A percentile compares a stretch with the other conserved stretches of the same genome.
Evolutionary conservation across 2,113 vertebrate species (phyloP).

Genomic region (Benthochromis sp.): DNA sequence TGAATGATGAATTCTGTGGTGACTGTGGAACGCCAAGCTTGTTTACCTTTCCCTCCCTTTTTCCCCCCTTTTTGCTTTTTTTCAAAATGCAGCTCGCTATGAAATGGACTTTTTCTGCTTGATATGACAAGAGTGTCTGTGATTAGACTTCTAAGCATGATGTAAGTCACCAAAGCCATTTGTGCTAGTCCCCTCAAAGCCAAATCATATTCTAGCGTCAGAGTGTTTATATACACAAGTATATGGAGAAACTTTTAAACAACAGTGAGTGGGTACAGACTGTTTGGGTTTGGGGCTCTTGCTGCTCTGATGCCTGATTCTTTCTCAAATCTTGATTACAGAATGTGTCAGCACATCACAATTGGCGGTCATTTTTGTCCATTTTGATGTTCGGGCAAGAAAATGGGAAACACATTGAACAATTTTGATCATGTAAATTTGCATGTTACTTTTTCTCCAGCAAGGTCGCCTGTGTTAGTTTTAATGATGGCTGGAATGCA

Average conservation of each 20-base stretch:
- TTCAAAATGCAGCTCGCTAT: constrained; percentile 36
- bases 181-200: constrained; percentile 59
- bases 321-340: constrained; percentile 62
- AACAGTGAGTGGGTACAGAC: constrained; percentile 63
- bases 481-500: constrained; percentile 35
- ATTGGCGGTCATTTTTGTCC: constrained; percentile 64
- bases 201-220: constrained; percentile 63
- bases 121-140: constrained; percentile 69
- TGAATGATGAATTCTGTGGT: constrained; percentile 69
- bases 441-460: constrained; percentile 31
- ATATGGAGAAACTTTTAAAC: constrained; percentile 63
- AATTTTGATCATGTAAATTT: constrained; percentile 54
- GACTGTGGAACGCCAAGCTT: constrained; percentile 56
- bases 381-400: constrained; percentile 65
- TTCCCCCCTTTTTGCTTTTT: background rate
- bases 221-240: constrained; percentile 68
- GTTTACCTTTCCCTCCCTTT: constrained; percentile 62
- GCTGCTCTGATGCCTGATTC: constrained; percentile 62
- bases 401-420: constrained; percentile 65
- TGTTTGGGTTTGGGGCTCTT: constrained; percentile 61
- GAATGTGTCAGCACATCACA: constrained; percentile 65
- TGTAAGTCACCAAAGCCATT: constrained; percentile 67
- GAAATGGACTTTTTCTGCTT: constrained; percentile 62
- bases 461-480: constrained; percentile 44
- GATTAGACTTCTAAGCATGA: constrained; percentile 64